Conservation (phyloP, 2,797 vertebrate species). For the Spinus pinus region DNA sequence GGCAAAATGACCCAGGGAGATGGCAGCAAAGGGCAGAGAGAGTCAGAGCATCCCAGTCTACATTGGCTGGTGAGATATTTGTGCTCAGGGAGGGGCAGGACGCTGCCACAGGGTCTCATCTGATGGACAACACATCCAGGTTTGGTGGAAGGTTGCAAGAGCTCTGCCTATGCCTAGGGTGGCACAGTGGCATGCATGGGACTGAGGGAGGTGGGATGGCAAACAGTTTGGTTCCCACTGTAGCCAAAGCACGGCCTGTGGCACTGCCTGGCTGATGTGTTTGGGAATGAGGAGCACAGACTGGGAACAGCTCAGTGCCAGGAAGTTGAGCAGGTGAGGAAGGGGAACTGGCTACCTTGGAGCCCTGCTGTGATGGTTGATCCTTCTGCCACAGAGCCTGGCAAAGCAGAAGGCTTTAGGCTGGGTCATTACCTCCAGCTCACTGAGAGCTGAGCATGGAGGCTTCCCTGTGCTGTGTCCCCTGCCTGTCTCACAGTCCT, state of each 20-base stretch:
- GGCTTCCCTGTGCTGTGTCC: neutral
- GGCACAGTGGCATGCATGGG: neutral
- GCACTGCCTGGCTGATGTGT: neutral
- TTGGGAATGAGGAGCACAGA: neutral
- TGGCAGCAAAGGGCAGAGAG: neutral
- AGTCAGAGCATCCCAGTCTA: neutral
- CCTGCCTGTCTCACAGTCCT: neutral
- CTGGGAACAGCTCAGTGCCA: neutral
- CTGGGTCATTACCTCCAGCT: neutral
- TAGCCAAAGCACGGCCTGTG: neutral
- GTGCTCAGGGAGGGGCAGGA: neutral
- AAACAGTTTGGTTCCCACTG: neutral
- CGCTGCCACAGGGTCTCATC: neutral
- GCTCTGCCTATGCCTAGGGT: neutral
- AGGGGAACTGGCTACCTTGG: neutral
- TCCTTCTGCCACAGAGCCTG: neutral
- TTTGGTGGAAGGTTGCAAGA: neutral
- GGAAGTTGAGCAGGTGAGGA: neutral
- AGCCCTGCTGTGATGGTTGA: neutral
- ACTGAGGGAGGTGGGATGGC: neutral
- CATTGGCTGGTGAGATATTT: neutral
- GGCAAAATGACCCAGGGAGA: neutral
- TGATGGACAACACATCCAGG: neutral
- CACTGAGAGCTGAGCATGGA: neutral
- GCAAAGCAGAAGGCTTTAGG: neutral